These are phyloP conservation scores for Dicyrtomina minuta DNA, from an alignment of 2,888 invertebrate species.

Conservation along the genomic window DNA sequence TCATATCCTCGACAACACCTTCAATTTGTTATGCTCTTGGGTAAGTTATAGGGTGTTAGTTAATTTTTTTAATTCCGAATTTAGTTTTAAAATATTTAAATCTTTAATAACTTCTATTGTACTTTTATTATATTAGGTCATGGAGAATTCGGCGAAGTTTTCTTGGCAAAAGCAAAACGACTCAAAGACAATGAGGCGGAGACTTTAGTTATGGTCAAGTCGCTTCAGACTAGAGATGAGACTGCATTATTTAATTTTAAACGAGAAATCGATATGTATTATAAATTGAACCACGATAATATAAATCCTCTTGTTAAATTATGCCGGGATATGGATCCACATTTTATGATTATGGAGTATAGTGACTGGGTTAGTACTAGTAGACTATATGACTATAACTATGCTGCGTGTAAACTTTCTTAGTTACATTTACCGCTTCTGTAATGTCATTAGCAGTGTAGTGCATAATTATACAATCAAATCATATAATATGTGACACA, in stretches of 20 bases:
- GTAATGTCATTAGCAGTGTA: no score
- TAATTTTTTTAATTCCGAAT: neutral
- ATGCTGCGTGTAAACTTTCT: no score
- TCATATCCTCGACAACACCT: conserved; percentile 72
- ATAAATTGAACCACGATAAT: conserved; percentile 78
- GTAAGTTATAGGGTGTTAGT: conserved; percentile 57
- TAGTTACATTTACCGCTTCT: no score
- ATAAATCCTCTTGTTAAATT: conserved; percentile 64
- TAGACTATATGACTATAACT: no score
- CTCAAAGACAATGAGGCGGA: conserved; percentile 52
- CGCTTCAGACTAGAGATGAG: conserved; percentile 73
- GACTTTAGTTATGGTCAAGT: conserved; percentile 70
- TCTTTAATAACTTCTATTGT: no score
- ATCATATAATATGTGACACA: neutral
- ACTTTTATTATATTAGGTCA: no score
- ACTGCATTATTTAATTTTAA: conserved; percentile 78
- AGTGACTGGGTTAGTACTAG: conserved; percentile 92
- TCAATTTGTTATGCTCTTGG: conserved; percentile 62
- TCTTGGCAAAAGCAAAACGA: conserved; percentile 67
- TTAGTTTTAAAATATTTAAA: conserved; percentile 1
- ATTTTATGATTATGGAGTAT: conserved; percentile 84
- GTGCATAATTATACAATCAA: conserved; percentile 16
- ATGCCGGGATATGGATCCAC: conserved; percentile 73
- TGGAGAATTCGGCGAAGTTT: conserved; percentile 90
- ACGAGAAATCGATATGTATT: conserved; percentile 82